These are phyloP conservation scores for Yasuhikotakia modesta DNA, from an alignment of 2,797 vertebrate species.

Conservation along the genomic window DNA sequence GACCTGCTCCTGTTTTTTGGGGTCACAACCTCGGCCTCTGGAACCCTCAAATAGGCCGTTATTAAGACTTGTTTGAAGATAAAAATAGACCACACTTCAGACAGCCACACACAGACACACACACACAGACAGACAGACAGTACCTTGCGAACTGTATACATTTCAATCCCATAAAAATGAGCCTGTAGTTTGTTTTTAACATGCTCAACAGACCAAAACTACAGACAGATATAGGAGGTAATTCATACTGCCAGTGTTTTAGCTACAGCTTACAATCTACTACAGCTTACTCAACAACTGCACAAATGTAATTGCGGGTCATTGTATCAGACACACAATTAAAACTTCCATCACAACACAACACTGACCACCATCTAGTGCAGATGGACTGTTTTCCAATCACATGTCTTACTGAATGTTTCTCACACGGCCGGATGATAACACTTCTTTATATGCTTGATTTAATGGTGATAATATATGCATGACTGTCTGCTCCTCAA, in stretches of 20 bases:
- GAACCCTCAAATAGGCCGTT: constrained; percentile 74
- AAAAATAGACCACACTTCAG: constrained; percentile 68
- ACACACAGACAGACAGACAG: too few relatives aligned
- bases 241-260: too few relatives aligned
- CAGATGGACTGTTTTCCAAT: constrained; percentile 7
- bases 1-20: constrained; percentile 75
- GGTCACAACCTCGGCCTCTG: constrained; percentile 72
- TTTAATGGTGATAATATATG: constrained; percentile 45
- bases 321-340: too few relatives aligned
- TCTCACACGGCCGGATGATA: not conserved
- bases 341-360: constrained; percentile 1
- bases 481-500: not conserved
- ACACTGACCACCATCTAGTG: not conserved
- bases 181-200: not conserved
- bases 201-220: too few relatives aligned
- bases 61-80: constrained; percentile 76
- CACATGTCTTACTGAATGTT: not conserved
- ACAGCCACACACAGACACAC: constrained; percentile 35
- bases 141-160: too few relatives aligned
- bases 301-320: too few relatives aligned
- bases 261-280: too few relatives aligned
- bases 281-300: too few relatives aligned
- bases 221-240: too few relatives aligned
- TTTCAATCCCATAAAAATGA: too few relatives aligned
- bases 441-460: constrained; percentile 3